Base-by-base conservation (phyloP, 2,888 invertebrate species). In the Orthonychiurus folsomi region DNA sequence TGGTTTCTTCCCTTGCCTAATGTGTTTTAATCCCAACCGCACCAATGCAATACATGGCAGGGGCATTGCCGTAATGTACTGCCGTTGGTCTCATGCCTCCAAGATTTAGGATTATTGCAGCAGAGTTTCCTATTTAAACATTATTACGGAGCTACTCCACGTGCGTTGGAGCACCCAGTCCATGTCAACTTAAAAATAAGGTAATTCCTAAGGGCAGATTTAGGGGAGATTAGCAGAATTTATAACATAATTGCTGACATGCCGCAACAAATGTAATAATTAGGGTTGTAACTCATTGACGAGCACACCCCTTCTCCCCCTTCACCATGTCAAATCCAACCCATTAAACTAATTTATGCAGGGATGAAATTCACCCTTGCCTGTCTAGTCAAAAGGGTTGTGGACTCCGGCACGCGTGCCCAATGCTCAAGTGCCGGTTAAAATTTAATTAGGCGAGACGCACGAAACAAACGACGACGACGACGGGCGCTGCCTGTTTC, bases 221-320 rank as follows among this genome's bases (percentile, higher is more conserved):
- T 9, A 37, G 37, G 37, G 37, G 15, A 37, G 37, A 37, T 37
- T 37, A 37, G 9, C 5, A 37, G 37, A 37, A 37, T 37, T 37
- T 37, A 37, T 37, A 37, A 37, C 37, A 37, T 37, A 37, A 37
- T 37, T 37, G 37, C 37, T 37, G 37, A 37, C 37, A 37, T 9
- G 9, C 37, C 37, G 37, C 37, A 37, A 37, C 37, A 37, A 37
- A 37, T 37, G 37, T 37, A 37, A 37, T 37, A 37, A 37, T 37
- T 37, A 37, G 37, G 37, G 37, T 37, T 37, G 37, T 37, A 37
- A 37, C 37, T 37, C 37, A 37, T 37, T n/a, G n/a, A n/a, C n/a
- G 37, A 37, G 37, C 5, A 37, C 37, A 37, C 37, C 5, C 37
- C 37, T 15, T 9, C 5, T 5, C 37, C 37, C 37, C 37, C 37